Evolutionary conservation across 2,888 invertebrate genomes (phyloP).

Genomic region (Dolichomitus sp.): DNA sequence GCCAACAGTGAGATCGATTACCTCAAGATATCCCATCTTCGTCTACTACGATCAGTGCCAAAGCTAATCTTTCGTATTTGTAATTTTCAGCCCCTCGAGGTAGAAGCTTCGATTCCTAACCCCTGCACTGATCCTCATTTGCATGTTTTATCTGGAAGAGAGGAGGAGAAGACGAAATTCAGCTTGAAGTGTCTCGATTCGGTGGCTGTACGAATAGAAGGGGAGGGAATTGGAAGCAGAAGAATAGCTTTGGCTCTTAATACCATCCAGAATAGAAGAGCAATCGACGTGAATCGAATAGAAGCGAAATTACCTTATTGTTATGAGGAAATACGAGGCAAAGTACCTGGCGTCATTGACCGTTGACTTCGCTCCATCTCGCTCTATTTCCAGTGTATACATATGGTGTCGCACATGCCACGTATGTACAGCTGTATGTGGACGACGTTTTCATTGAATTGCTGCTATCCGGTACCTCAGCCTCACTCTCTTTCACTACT

Average conservation of each 20-base stretch:
- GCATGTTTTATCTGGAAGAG: background rate
- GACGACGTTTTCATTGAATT: slow-evolving; percentile 15
- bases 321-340: slow-evolving; percentile 51
- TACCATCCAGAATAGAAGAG: slow-evolving; percentile 78
- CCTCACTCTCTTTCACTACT: background rate
- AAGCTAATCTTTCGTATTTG: slow-evolving; percentile 31
- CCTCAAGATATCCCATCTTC: slow-evolving; percentile 12
- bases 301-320: slow-evolving; percentile 83
- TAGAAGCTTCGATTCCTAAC: background rate
- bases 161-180: background rate
- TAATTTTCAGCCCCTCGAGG: background rate
- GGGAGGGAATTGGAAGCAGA: slow-evolving; percentile 60
- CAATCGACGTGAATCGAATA: slow-evolving; percentile 81
- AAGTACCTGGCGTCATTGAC: slow-evolving; percentile 24
- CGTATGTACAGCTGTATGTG: background rate
- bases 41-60: slow-evolving; percentile 15
- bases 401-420: background rate
- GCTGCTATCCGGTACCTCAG: background rate
- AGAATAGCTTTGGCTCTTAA: slow-evolving; percentile 79
- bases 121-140: background rate
- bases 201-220: slow-evolving; percentile 1
- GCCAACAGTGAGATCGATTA: background rate
- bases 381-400: background rate
- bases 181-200: background rate
- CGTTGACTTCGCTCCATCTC: slow-evolving; percentile 2